Evolutionary conservation across 2,888 invertebrate genomes (phyloP), one percentile per base, ranked within the genome.

Genomic region (Chaetoderma sp.): DNA sequence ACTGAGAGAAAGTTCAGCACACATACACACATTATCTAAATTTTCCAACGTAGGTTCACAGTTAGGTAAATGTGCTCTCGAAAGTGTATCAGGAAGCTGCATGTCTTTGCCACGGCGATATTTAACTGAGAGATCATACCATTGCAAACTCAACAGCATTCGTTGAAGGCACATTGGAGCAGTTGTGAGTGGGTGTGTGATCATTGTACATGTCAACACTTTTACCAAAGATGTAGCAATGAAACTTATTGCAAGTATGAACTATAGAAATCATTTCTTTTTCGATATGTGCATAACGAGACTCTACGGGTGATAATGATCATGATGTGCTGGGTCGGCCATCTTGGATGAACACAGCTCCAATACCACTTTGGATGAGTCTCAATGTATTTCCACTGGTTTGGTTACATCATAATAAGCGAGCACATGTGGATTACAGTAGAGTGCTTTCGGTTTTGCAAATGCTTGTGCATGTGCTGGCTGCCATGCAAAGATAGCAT

Each of bases 211-310:
- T 65, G 18, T 36, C 49, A 0, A 63, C 56, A 52, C 63, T 55
- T 57, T 68, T 70, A 0, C 73, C 69, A 60, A 70, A 71, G 4
- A 73, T 67, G 54, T 72, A 77, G n/a, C n/a, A n/a, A n/a, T n/a
- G n/a, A n/a, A n/a, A n/a, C n/a, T n/a, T n/a, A n/a, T n/a, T n/a
- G n/a, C n/a, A n/a, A n/a, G n/a, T n/a, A n/a, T n/a, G n/a, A n/a
- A n/a, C n/a, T n/a, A n/a, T n/a, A n/a, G n/a, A n/a, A n/a, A n/a
- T n/a, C n/a, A n/a, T n/a, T n/a, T n/a, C n/a, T n/a, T n/a, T n/a
- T n/a, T n/a, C n/a, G n/a, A n/a, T n/a, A n/a, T n/a, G n/a, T n/a
- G n/a, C n/a, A n/a, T n/a, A n/a, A n/a, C n/a, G 1, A 57, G 42
- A 50, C 68, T 60, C 50, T 73, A 76, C 36, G n/a, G n/a, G n/a